These are phyloP conservation scores for Oreotrochilus melanogaster DNA, from an alignment of 2,113 vertebrate species.

Conservation along the genomic window DNA sequence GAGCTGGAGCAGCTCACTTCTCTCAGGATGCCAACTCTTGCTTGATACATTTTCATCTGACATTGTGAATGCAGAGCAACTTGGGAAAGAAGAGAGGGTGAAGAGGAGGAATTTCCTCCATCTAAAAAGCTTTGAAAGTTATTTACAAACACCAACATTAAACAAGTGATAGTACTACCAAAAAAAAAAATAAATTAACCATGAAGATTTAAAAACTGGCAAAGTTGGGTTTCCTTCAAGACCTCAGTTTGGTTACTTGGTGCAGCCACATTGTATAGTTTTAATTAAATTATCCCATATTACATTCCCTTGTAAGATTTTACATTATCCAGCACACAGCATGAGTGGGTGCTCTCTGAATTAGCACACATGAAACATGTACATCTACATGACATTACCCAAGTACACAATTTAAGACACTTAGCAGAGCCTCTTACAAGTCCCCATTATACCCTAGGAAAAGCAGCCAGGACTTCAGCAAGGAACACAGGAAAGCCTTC, in stretches of 20 bases:
- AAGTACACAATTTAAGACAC: neutral
- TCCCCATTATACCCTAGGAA: neutral
- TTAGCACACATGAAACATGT: neutral
- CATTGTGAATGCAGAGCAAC: neutral
- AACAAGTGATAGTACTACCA: neutral
- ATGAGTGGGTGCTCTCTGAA: neutral
- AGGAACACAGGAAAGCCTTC: neutral
- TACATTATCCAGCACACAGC: conserved; percentile 21
- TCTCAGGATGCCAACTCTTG: neutral
- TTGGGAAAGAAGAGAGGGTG: neutral
- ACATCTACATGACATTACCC: neutral
- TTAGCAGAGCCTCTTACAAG: neutral
- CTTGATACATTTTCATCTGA: neutral
- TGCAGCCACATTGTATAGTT: neutral
- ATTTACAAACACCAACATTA: neutral
- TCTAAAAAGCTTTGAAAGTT: neutral
- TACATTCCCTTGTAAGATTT: conserved; percentile 36
- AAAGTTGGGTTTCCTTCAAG: neutral
- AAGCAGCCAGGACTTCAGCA: neutral
- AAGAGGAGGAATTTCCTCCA: neutral
- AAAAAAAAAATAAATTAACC: neutral
- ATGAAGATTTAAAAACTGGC: neutral
- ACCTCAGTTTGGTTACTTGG: neutral
- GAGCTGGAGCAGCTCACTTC: neutral
- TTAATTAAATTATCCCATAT: conserved; percentile 20